phyloP scores from a whole-genome alignment of 2,888 invertebrate species.

The Cactoblastis cactorum region DNA sequence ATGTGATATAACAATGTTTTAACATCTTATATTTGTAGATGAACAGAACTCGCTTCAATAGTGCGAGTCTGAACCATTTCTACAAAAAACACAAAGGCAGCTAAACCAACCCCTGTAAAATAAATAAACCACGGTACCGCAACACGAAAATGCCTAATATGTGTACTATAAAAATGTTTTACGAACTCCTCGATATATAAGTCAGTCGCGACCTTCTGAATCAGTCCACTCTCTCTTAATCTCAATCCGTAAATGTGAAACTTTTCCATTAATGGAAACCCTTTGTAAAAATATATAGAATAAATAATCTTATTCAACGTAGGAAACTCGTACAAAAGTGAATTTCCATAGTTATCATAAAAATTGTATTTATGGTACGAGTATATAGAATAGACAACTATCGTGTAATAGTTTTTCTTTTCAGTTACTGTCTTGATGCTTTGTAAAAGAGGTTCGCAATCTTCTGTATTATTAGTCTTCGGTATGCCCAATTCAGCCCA shows the following conservation, averaged over 20 bases:
- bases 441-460: slow-evolving; percentile 25
- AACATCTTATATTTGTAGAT: too few species aligned
- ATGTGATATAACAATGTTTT: too few species aligned
- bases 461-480: slow-evolving; percentile 10
- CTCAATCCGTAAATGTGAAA: slow-evolving; percentile 31
- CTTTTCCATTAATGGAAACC: slow-evolving; percentile 40
- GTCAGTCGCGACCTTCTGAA: slow-evolving; percentile 26
- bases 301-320: slow-evolving; percentile 43
- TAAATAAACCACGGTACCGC: slow-evolving; percentile 41
- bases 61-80: not conserved
- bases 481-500: slow-evolving; percentile 9
- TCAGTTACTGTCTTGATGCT: slow-evolving; percentile 39
- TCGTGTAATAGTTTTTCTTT: slow-evolving; percentile 33
- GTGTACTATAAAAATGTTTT: slow-evolving; percentile 21
- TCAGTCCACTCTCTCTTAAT: slow-evolving; percentile 44
- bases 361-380: slow-evolving; percentile 33
- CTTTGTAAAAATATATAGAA: slow-evolving; percentile 49
- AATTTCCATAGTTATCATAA: slow-evolving; percentile 32
- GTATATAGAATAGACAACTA: slow-evolving; percentile 34
- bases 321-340: slow-evolving; percentile 27
- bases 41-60: not conserved
- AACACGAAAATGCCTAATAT: slow-evolving; percentile 19
- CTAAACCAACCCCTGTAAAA: slow-evolving; percentile 28
- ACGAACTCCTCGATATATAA: slow-evolving; percentile 23
- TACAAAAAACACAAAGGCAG: slow-evolving; percentile 16